These are phyloP conservation scores for Aphelenchoides avenae DNA, from an alignment of 1,140 invertebrate species.

Conservation along the genomic window DNA sequence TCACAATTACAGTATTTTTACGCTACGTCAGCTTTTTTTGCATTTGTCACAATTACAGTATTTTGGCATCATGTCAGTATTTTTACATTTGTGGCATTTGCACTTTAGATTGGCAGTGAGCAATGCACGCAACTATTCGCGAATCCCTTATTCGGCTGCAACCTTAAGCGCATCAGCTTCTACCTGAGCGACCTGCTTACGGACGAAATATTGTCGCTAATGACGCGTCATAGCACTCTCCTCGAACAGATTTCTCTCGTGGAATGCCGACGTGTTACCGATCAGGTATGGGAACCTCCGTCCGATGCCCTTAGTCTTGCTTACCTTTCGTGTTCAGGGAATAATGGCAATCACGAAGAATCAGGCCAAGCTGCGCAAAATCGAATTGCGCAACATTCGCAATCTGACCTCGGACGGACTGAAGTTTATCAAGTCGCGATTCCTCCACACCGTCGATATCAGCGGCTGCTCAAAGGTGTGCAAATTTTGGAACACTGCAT, in stretches of 20 bases:
- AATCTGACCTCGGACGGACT: conserved; percentile 45
- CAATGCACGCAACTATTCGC: conserved; percentile 28
- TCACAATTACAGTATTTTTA: not conserved
- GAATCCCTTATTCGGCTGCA: conserved; percentile 27
- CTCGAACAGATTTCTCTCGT: conserved; percentile 48
- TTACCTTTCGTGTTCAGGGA: conserved; percentile 35
- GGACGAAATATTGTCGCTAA: conserved; percentile 38
- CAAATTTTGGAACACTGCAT: not conserved
- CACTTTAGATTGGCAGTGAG: not conserved
- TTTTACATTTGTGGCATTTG: conserved; percentile 13
- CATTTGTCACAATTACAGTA: conserved; percentile 32
- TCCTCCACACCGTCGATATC: conserved; percentile 47
- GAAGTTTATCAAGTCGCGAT: conserved; percentile 35
- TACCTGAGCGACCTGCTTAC: conserved; percentile 54
- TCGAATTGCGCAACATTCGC: conserved; percentile 43
- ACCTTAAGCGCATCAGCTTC: conserved; percentile 41
- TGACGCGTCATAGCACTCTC: conserved; percentile 32
- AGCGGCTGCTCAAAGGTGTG: conserved; percentile 51
- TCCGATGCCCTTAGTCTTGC: not conserved
- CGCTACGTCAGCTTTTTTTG: conserved; percentile 7
- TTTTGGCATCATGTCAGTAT: conserved; percentile 35
- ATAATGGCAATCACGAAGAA: conserved; percentile 37
- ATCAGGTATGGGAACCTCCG: conserved; percentile 29
- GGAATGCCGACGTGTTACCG: conserved; percentile 51
- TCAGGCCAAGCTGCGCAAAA: conserved; percentile 26